Conservation (phyloP, 2,888 invertebrate species). For the Pedicia rivosa region DNA sequence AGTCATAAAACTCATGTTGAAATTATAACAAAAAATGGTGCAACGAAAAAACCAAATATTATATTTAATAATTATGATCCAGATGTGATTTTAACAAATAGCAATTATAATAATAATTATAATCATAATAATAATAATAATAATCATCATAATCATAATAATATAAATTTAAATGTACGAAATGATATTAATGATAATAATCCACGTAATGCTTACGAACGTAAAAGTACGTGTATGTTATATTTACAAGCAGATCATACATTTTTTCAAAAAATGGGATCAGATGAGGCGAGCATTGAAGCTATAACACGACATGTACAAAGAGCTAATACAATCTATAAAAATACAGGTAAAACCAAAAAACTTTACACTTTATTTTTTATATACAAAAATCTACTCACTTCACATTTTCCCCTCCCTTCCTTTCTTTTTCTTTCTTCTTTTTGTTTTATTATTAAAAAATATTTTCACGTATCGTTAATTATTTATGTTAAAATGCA, state of each 20-base stretch:
- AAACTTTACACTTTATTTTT: no score
- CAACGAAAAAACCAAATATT: slow-evolving; percentile 45
- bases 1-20: slow-evolving; percentile 52
- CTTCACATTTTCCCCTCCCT: no score
- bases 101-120: slow-evolving; percentile 13
- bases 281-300: slow-evolving; percentile 88
- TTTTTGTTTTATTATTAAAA: no score
- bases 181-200: slow-evolving; percentile 12
- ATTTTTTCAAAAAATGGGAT: slow-evolving; percentile 87
- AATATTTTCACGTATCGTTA: no score
- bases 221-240: slow-evolving; percentile 86
- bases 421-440: no score
- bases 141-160: slow-evolving; percentile 16
- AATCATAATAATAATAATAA: slow-evolving; percentile 10
- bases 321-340: slow-evolving; percentile 77
- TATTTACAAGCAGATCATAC: slow-evolving; percentile 94
- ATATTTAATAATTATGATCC: slow-evolving; percentile 40
- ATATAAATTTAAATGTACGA: slow-evolving; percentile 12
- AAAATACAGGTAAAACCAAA: slow-evolving; percentile 71
- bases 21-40: slow-evolving; percentile 47
- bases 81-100: slow-evolving; percentile 23
- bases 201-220: slow-evolving; percentile 37
- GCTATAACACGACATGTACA: slow-evolving; percentile 91
- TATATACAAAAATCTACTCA: no score
- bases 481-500: no score